phyloP scores from a whole-genome alignment of 92 coral and sea anemone genomes.

The Blastomussa wellsi region DNA sequence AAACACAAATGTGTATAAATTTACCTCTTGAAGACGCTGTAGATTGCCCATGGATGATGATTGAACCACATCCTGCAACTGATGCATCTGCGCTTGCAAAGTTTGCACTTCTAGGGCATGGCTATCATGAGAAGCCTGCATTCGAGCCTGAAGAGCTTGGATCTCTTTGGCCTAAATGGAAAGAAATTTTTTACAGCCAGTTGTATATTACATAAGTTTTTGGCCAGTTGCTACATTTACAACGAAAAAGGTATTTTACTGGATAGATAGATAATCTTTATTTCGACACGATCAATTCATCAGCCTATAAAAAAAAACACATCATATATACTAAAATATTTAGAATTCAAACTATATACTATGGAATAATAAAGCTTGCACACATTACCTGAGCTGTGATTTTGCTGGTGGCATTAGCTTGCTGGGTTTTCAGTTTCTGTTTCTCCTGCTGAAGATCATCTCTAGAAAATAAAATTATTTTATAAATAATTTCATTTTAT shows the following conservation, averaged over 20 bases:
- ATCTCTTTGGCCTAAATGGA: conserved; percentile 78
- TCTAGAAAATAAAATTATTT: conserved; percentile 39
- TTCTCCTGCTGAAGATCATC: conserved; percentile 89
- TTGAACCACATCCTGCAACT: conserved; percentile 76
- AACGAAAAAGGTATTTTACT: neutral
- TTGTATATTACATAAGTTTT: neutral
- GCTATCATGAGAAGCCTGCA: conserved; percentile 88
- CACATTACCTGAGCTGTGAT: conserved; percentile 78
- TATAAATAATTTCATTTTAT: neutral
- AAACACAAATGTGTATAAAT: neutral
- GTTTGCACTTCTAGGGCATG: conserved; percentile 78
- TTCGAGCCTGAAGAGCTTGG: conserved; percentile 92
- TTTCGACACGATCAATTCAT: no score
- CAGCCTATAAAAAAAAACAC: no score
- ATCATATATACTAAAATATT: no score
- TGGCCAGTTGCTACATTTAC: neutral
- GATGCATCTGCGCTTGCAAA: conserved; percentile 67
- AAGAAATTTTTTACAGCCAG: neutral
- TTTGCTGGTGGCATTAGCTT: conserved; percentile 73
- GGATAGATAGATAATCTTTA: no score
- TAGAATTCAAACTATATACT: no score
- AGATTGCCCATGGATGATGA: conserved; percentile 62
- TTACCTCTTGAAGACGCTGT: conserved; percentile 76
- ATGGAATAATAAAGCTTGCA: neutral
- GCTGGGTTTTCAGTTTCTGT: conserved; percentile 71